Evolutionary conservation across 2,797 vertebrate species (phyloP).

Genomic region (Meda fulgida): DNA sequence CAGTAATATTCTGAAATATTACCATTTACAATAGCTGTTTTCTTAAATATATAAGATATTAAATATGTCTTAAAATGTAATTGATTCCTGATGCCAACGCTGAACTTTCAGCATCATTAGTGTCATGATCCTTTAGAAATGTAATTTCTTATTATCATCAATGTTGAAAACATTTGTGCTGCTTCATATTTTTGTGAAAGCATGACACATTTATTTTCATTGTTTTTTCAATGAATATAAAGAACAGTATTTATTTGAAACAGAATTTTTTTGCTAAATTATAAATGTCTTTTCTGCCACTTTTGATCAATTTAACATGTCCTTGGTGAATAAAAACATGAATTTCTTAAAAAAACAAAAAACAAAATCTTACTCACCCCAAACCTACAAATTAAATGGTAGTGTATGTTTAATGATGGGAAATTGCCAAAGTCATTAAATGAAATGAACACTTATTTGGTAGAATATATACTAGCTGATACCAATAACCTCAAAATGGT

Average conservation of each 20-base stretch:
- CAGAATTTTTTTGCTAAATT: not conserved
- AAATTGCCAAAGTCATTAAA: not conserved
- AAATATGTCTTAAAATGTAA: not conserved
- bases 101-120: not conserved
- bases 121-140: not conserved
- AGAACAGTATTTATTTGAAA: not conserved
- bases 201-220: not conserved
- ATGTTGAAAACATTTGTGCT: not conserved
- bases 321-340: not conserved
- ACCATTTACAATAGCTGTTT: not conserved
- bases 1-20: not conserved
- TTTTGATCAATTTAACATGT: not conserved
- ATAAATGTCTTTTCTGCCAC: not conserved
- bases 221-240: not conserved
- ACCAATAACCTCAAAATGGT: not conserved
- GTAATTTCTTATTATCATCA: not conserved
- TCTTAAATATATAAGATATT: too few species aligned
- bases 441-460: not conserved
- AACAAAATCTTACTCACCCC: too few species aligned
- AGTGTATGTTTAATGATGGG: not conserved
- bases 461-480: not conserved
- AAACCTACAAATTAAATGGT: too few species aligned
- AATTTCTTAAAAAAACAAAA: not conserved
- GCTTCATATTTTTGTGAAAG: not conserved
- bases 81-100: not conserved